Conservation (phyloP, 2,113 vertebrate genomes). For the Ceuthmochares aereus region DNA sequence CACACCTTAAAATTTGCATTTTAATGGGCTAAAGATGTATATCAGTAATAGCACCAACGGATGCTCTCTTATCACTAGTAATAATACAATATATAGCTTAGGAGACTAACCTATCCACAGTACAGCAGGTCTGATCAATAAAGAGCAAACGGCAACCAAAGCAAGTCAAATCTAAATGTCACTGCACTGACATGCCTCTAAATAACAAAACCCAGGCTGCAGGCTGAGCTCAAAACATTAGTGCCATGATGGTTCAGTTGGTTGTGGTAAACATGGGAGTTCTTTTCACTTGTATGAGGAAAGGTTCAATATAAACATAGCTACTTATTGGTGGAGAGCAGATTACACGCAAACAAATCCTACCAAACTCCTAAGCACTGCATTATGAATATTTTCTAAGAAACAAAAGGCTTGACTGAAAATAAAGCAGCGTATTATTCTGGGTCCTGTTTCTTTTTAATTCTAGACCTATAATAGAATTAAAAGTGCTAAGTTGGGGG, state of each 20-base stretch:
- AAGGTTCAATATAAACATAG: neutral
- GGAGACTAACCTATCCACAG: neutral
- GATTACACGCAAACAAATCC: neutral
- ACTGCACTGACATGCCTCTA: neutral
- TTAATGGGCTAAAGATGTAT: constrained; percentile 73
- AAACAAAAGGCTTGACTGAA: neutral
- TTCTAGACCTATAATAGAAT: neutral
- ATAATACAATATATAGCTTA: constrained; percentile 38
- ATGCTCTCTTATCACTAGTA: constrained; percentile 53
- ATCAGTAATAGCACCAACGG: constrained; percentile 53
- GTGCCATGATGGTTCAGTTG: neutral
- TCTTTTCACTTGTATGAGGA: neutral
- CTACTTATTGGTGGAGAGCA: neutral
- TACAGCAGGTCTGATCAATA: constrained; percentile 17
- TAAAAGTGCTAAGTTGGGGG: neutral
- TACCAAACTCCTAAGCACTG: neutral
- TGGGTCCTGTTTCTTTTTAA: neutral
- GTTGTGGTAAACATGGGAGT: neutral
- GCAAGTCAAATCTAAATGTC: constrained; percentile 36
- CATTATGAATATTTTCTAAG: neutral
- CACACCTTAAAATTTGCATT: constrained; percentile 74
- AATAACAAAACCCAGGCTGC: constrained; percentile 21
- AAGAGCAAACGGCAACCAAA: constrained; percentile 22
- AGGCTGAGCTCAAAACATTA: constrained; percentile 6
- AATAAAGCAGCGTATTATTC: neutral